Base-by-base conservation (phyloP, 2,113 vertebrate genomes). In the Tyrannus savana region DNA sequence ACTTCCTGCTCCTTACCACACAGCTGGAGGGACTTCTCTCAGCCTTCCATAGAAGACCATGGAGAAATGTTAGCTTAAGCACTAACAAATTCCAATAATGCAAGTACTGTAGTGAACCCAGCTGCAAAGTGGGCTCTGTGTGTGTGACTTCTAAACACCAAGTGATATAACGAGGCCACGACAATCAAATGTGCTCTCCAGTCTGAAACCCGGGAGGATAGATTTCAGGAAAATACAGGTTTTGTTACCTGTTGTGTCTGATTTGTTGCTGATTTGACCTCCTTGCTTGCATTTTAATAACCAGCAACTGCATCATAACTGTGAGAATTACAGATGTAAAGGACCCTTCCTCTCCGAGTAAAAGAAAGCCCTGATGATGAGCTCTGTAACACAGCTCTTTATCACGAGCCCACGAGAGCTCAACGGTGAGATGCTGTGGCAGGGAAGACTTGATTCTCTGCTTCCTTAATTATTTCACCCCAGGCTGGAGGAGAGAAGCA, bases 21-120 rank as follows among this genome's bases (percentile, higher is more conserved):
- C 9, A 3, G 42, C 0, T 0, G 3, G 13, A 84, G 19, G 41
- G 23, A 52, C 37, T 55, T 62, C 67, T 49, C 39, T 35, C 63
- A 68, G 52, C n/a, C 14, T n/a, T 1, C 37, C 2, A 2, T 10
- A 41, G n/a, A 2, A 23, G 42, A 52, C 17, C 47, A 30, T 0
- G 1, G 39, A 68, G 39, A 87, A 92, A 68, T 24, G n/a, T 27
- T 5, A 63, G 42, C 28, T 44, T 49, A 55, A 68, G n/a, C 42
- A 27, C n/a, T 35, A 71, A 28, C 14, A 62, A 89, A 66, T 14
- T n/a, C 35, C 37, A 69, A 71, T 7, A 41, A 41, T 6, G 10
- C 6, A 8, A 46, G 19, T 2, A 25, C 50, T 37, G 35, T 0
- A 46, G 46, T 33, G 35, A 71, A 4, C 5, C 22, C 60, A 75